Evolutionary conservation across 2,888 invertebrate genomes (phyloP), one percentile per base, ranked within the genome.

Genomic region (Apodemia duryi): DNA sequence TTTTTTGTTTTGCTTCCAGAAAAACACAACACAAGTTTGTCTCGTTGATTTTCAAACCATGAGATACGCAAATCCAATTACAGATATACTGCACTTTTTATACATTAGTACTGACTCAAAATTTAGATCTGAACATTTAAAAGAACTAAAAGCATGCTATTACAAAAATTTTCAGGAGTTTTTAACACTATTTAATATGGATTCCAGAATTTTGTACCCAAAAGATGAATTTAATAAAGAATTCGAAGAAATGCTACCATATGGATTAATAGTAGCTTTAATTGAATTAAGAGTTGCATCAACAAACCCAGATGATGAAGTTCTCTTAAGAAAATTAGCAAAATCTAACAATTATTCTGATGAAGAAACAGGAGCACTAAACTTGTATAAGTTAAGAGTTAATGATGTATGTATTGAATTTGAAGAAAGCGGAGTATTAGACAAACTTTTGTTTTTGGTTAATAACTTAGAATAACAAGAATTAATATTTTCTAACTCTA

Each of bases 21-120:
- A 75, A 2, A 71, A 69, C n/a, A 68, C 73, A 61, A 72, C 72
- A 41, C 77, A 81, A 70, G 69, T 88, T 38, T 86, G 88, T 63
- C 85, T 90, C 65, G 73, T 90, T 62, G 89, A 90, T 68, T 90
- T 83, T 64, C 90, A 91, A 83, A 81, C 84, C 5, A 82, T 86
- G 78, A 78, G 89, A 2, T 87, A 83, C 65, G 78, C 86, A 0
- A 84, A 76, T 68, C 90, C 89, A n/a, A 75, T 79, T 1, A 86
- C 82, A 0, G 90, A 89, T 63, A 76, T 90, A 0, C 70, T 86
- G 13, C 81, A 85, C 66, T 89, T 90, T 49, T 62, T 87, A 49
- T 88, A 81, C 65, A 72, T 88, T 2, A 81, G 85, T 65, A 89
- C 89, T 0, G 83, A 85, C 41, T 81, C 86, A 1, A 69, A 74